A percentile compares a stretch with the other conserved stretches of the same genome.
Evolutionary conservation across 1,140 invertebrate genomes (phyloP).

Genomic region (Macrobrachium nipponense): DNA sequence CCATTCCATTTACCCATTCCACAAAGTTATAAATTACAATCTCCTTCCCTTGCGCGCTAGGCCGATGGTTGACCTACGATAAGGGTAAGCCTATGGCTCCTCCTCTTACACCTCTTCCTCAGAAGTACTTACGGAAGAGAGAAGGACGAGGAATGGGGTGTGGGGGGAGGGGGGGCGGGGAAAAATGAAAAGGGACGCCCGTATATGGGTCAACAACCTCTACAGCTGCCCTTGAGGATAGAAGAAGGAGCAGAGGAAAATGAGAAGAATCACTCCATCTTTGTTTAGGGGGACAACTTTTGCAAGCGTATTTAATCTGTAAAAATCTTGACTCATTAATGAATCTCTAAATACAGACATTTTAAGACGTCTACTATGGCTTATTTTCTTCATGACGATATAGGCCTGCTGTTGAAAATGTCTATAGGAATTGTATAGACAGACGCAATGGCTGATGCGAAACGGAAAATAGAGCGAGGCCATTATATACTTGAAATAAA

Average conservation of each 20-base stretch:
- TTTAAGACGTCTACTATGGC: no score
- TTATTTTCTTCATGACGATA: no score
- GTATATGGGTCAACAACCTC: background rate
- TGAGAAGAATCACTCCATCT: no score
- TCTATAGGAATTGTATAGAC: no score
- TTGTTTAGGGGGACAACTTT: no score
- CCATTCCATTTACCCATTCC: background rate
- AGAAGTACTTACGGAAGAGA: background rate
- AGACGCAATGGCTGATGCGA: no score
- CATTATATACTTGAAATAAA: no score
- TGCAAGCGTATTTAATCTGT: no score
- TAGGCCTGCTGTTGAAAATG: no score
- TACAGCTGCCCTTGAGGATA: background rate
- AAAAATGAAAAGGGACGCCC: background rate
- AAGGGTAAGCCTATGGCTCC: background rate
- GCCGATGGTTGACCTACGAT: background rate
- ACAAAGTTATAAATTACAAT: background rate
- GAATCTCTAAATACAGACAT: no score
- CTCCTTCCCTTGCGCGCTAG: background rate
- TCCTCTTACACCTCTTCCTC: background rate
- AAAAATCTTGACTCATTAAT: no score
- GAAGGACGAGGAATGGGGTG: background rate
- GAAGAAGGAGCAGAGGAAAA: background rate
- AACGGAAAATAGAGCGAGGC: no score
- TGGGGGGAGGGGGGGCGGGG: slow-evolving; percentile 7